Conservation (phyloP, 2,888 invertebrate genomes). For the Lasioglossum figueresi region DNA sequence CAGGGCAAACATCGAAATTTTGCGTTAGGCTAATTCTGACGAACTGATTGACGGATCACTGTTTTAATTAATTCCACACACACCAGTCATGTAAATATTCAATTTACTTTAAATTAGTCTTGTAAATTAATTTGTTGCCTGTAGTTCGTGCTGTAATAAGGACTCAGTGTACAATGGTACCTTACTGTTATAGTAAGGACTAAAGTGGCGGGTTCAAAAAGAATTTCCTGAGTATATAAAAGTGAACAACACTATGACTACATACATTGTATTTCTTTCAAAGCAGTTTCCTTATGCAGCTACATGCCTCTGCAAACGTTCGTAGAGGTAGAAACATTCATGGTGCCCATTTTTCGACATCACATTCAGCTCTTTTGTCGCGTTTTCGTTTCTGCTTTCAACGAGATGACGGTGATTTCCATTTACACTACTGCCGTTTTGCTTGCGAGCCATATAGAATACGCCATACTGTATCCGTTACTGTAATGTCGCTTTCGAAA, state of each 20-base stretch:
- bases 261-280: not conserved
- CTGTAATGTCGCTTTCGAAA: not conserved
- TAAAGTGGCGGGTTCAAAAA: not conserved
- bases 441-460: conserved; percentile 10
- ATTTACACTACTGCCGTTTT: conserved; percentile 1
- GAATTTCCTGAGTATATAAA: not conserved
- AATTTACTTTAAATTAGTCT: no score
- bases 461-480: not conserved
- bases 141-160: no score
- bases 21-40: no score
- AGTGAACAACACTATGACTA: not conserved
- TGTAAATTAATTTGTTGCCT: not conserved
- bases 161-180: no score
- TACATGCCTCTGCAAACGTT: not conserved
- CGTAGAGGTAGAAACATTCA: conserved; percentile 4
- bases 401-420: conserved; percentile 8
- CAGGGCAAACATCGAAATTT: no score
- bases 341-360: conserved; percentile 12
- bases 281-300: conserved; percentile 9
- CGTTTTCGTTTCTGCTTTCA: conserved; percentile 11
- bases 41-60: no score
- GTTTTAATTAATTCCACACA: no score
- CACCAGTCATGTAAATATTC: no score
- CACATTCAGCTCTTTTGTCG: conserved; percentile 8
- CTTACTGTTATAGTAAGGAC: not conserved